Percentiles rank a stretch among this genome's conserved stretches.
phyloP scores from a whole-genome alignment of 1,140 invertebrate genomes.

The Danaus melanippus region DNA sequence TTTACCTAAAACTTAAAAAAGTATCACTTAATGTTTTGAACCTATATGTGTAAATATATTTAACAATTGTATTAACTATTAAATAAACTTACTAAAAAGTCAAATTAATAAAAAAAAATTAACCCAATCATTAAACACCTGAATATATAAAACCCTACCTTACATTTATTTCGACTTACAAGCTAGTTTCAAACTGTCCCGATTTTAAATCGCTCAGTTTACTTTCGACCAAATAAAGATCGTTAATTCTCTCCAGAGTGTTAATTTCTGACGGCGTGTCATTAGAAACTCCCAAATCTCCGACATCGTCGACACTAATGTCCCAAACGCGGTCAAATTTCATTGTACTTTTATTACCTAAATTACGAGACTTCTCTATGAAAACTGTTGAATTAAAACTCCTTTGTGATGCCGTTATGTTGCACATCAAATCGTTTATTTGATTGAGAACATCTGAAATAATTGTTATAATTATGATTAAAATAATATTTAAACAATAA shows the following conservation, averaged over 20 bases:
- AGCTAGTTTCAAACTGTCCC: slow-evolving; percentile 48
- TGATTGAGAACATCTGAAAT: slow-evolving; percentile 64
- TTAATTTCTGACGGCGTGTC: slow-evolving; percentile 46
- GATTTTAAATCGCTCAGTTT: slow-evolving; percentile 54
- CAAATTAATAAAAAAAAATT: too few species aligned
- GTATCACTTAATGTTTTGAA: too few species aligned
- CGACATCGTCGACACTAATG: slow-evolving; percentile 31
- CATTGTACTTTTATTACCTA: slow-evolving; percentile 31
- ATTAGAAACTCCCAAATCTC: slow-evolving; percentile 23
- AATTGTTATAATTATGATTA: slow-evolving; percentile 7
- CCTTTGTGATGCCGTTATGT: slow-evolving; percentile 4
- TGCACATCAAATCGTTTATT: slow-evolving; percentile 52
- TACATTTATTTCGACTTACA: slow-evolving; percentile 22
- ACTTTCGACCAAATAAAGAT: slow-evolving; percentile 59
- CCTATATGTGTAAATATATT: too few species aligned
- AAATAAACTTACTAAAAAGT: too few species aligned
- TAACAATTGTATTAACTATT: too few species aligned
- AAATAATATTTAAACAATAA: slow-evolving; percentile 2
- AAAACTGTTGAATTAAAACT: slow-evolving; percentile 16
- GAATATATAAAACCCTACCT: too few species aligned
- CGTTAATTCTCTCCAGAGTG: slow-evolving; percentile 62
- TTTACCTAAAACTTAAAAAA: too few species aligned
- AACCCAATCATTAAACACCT: too few species aligned
- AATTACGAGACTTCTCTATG: slow-evolving; percentile 10
- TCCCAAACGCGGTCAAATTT: slow-evolving; percentile 50